Conservation (phyloP, 1,140 invertebrate genomes). For the Zaprionus taronus region DNA sequence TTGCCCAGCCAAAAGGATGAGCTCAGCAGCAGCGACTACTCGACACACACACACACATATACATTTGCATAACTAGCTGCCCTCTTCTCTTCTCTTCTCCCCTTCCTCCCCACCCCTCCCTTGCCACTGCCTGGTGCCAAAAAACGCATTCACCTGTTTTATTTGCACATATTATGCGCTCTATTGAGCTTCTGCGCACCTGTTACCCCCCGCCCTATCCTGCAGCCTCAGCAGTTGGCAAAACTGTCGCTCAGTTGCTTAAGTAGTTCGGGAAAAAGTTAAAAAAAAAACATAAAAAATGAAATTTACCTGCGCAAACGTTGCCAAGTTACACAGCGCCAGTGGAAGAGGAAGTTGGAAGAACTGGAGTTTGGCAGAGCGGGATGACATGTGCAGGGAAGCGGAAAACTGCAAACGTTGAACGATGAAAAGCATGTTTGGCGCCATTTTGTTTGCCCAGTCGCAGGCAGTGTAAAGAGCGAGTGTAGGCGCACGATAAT, state of each 20-base stretch:
- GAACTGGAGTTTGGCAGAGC: not conserved
- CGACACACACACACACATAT: not conserved
- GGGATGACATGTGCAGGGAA: constrained; percentile 11
- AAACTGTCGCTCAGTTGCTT: constrained; percentile 45
- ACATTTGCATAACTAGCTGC: constrained; percentile 51
- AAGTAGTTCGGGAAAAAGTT: constrained; percentile 33
- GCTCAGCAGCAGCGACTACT: not conserved
- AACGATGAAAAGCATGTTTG: not conserved
- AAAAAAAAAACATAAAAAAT: constrained; percentile 12
- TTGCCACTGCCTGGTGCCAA: constrained; percentile 10
- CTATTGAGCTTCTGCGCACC: constrained; percentile 61
- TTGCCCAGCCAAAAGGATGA: constrained; percentile 21
- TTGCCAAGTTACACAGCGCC: constrained; percentile 4
- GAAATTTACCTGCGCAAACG: constrained; percentile 33
- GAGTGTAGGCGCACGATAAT: constrained; percentile 7
- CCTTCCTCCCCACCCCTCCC: not conserved
- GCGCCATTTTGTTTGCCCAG: not conserved
- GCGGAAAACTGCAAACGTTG: constrained; percentile 8
- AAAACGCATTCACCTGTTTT: constrained; percentile 71
- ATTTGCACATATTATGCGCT: constrained; percentile 78
- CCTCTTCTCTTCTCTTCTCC: not conserved
- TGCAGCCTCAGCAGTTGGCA: constrained; percentile 21
- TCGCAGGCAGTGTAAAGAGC: too few species aligned
- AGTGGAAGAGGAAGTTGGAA: not conserved
- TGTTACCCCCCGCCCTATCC: not conserved